Evolutionary conservation across 2,113 vertebrate genomes (phyloP), one percentile per base, ranked within the genome.

Genomic region (Chloropsis hardwickii): DNA sequence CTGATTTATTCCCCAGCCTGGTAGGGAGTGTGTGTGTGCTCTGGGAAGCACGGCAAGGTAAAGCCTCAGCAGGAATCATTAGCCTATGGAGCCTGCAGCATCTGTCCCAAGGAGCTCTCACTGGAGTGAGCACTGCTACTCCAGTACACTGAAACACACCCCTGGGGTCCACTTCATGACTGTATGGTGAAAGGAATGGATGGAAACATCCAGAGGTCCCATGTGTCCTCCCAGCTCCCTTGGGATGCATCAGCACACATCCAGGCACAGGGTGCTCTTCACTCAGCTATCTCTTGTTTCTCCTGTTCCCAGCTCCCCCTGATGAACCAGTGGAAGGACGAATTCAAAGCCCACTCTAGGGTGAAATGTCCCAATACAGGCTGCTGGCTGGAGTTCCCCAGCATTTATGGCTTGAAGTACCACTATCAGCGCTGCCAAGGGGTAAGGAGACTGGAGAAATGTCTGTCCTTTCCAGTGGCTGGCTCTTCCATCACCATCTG

Each of bases 371-470:
- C 99, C 31, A 98, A 99, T 96, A 98, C 98, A 6, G 99, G 99
- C 95, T 99, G 99, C 98, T 99, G 99, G 99, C 98, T 99, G 98
- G 99, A 99, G 97, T 99, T 99, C 94, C 99, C 99, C 94, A 99
- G 99, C 98, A 99, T 99, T 97, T 99, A 99, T 67, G 99, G 99
- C 84, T 98, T 99, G 97, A 99, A 99, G 97, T 99, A 99, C 97
- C 99, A 99, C 97, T 99, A 99, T 97, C 99, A 99, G 96, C 99
- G 99, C 94, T 99, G 99, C 98, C 99, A 98, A 94, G 99, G 99
- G 98, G 99, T 99, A 98, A 99, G 99, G 85, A 91, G 28, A 53
- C 40, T 12, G 1, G 37, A 56, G 67, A 73, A 40, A n/a, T 86
- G 27, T 15, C 31, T 71, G 53, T 66, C 45, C 12, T 60, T 85